These are phyloP conservation scores for Phrynocephalus forsythii DNA, from an alignment of 2,797 vertebrate species.

Conservation along the genomic window DNA sequence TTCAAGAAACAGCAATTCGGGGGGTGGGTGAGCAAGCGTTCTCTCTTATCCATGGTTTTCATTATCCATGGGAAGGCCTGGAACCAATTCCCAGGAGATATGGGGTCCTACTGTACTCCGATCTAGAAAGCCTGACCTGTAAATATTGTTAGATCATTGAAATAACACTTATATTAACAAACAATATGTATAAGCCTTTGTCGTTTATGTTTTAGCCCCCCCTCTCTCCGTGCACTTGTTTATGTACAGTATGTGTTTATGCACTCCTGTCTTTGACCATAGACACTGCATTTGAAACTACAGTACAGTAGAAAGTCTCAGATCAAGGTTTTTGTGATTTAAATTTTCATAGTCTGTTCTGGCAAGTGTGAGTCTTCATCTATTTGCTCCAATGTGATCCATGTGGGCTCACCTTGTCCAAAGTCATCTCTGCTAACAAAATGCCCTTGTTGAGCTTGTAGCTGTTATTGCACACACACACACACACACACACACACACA, in stretches of 20 bases:
- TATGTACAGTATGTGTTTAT: background rate
- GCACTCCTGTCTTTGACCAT: background rate
- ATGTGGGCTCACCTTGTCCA: background rate
- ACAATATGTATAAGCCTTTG: background rate
- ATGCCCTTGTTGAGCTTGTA: background rate
- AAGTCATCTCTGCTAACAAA: background rate
- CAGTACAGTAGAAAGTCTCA: background rate
- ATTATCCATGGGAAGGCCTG: too few relatives aligned
- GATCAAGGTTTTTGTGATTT: background rate
- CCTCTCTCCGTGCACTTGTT: too few relatives aligned
- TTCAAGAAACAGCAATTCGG: too few relatives aligned
- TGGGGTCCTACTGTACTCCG: too few relatives aligned
- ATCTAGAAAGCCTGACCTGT: background rate
- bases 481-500: too few relatives aligned
- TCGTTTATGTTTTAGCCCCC: background rate
- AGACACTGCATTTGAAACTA: background rate
- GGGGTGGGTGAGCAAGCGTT: too few relatives aligned
- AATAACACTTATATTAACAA: background rate
- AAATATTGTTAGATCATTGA: background rate
- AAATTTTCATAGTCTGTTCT: background rate
- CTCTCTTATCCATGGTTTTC: too few relatives aligned
- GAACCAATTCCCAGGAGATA: too few relatives aligned
- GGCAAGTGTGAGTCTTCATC: background rate
- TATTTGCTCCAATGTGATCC: too few relatives aligned
- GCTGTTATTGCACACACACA: background rate